Base-by-base conservation (phyloP, 2,888 invertebrate genomes). In the Didymodactylos carnosus region DNA sequence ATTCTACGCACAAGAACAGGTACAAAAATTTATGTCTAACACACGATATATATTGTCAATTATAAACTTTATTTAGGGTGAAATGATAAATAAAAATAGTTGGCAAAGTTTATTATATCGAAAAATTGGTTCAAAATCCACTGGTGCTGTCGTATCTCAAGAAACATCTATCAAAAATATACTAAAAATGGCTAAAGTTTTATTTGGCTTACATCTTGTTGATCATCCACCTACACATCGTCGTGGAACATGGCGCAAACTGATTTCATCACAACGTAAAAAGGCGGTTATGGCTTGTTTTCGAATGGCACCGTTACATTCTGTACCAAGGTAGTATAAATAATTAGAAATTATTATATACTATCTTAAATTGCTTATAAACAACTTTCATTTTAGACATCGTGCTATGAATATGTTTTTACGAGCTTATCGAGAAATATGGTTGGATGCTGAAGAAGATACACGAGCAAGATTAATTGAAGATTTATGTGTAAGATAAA, bases 271-370 rank as follows among this genome's bases (percentile, higher is more conserved):
- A 79, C 97, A 98, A 86, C 88, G 98, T 81, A 99, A 99, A 87
- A 89, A 97, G 83, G 99, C 98, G 53, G 98, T 99, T 80, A 94
- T 99, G 84, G 95, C 95, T 84, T 99, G 99, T 87, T 99, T 99
- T 89, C 89, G 98, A 81, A 97, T 97, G 87, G 90, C 91, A 79
- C 93, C 97, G 78, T 88, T 99, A 79, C 95, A 99, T 87, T 91
- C 93, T 84, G 87, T 98, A 84, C 94, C 97, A 13, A 29, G n/a
- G n/a, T n/a, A n/a, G n/a, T n/a, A n/a, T n/a, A n/a, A n/a, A n/a
- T n/a, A n/a, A n/a, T n/a, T n/a, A n/a, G n/a, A n/a, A n/a, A n/a
- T n/a, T n/a, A n/a, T n/a, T n/a, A n/a, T n/a, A n/a, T n/a, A n/a
- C n/a, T n/a, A n/a, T n/a, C n/a, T n/a, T n/a, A n/a, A n/a, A n/a